These are phyloP conservation scores for Sterna hirundo DNA, from an alignment of 2,113 vertebrate species.

Conservation along the genomic window DNA sequence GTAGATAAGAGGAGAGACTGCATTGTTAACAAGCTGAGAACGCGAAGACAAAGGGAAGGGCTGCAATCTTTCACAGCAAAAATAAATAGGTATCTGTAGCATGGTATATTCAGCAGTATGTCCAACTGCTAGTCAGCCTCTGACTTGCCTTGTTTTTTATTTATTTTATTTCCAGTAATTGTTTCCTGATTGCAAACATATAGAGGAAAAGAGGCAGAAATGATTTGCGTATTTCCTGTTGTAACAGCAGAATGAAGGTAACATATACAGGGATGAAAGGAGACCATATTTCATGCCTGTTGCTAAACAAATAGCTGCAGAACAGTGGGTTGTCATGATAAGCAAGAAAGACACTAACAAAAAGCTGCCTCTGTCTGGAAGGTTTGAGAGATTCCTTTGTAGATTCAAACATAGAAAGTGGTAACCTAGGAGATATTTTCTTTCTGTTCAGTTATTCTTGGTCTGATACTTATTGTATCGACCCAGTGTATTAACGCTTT, in stretches of 20 bases:
- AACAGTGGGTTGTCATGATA: conserved; percentile 27
- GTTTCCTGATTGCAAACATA: not conserved
- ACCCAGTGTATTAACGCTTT: not conserved
- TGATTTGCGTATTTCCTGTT: conserved; percentile 39
- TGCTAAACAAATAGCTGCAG: conserved; percentile 50
- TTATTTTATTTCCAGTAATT: conserved; percentile 19
- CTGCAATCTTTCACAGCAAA: conserved; percentile 21
- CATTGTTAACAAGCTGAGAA: conserved; percentile 58
- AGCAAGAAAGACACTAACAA: conserved; percentile 22
- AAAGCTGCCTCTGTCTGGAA: conserved; percentile 15
- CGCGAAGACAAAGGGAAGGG: conserved; percentile 33
- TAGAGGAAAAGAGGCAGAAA: conserved; percentile 18
- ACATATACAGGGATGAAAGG: conserved; percentile 15
- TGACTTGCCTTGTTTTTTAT: not conserved
- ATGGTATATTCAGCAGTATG: not conserved
- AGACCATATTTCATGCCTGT: conserved; percentile 33
- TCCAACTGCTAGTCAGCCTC: not conserved
- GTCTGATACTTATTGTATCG: not conserved
- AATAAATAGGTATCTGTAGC: conserved; percentile 40
- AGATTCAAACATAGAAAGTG: not conserved
- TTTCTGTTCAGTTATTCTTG: conserved; percentile 11
- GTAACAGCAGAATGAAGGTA: conserved; percentile 8
- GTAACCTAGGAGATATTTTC: conserved; percentile 50
- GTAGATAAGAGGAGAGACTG: conserved; percentile 61
- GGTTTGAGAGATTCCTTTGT: conserved; percentile 23